Evolutionary conservation across 2,888 invertebrate species (phyloP).

Genomic region (Argynnis bischoffii): DNA sequence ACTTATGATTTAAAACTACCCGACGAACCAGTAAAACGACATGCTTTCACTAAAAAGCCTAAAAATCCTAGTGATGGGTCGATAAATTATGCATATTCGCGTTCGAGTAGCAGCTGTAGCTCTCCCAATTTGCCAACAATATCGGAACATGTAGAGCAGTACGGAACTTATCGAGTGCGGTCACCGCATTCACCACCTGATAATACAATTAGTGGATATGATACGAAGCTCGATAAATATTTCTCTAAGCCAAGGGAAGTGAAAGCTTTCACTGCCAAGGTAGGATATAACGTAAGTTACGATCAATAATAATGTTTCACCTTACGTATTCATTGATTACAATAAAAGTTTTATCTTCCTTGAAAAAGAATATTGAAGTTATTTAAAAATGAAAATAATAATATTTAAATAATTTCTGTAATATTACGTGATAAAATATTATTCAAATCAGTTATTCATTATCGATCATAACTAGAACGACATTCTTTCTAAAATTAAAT

Average conservation of each 20-base stretch:
- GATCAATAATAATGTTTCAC: constrained; percentile 1
- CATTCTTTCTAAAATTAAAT: too few relatives aligned
- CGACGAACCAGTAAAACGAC: constrained; percentile 64
- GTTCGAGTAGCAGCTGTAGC: constrained; percentile 74
- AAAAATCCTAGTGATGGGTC: constrained; percentile 74
- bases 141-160: constrained; percentile 71
- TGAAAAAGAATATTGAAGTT: too few relatives aligned
- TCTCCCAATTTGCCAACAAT: constrained; percentile 76
- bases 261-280: constrained; percentile 66
- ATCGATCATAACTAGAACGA: too few relatives aligned
- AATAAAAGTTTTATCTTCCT: too few relatives aligned
- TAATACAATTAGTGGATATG: constrained; percentile 58
- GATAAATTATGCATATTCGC: constrained; percentile 71
- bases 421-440: too few relatives aligned
- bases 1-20: constrained; percentile 69
- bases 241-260: constrained; percentile 68
- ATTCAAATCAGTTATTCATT: too few relatives aligned
- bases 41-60: constrained; percentile 70
- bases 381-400: too few relatives aligned
- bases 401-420: too few relatives aligned
- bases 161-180: constrained; percentile 65
- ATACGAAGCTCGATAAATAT: constrained; percentile 72
- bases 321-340: background rate
- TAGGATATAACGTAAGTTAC: constrained; percentile 45
- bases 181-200: constrained; percentile 50